These are phyloP conservation scores for Conchocele bisecta DNA, from an alignment of 2,888 invertebrate genomes.

Conservation along the genomic window DNA sequence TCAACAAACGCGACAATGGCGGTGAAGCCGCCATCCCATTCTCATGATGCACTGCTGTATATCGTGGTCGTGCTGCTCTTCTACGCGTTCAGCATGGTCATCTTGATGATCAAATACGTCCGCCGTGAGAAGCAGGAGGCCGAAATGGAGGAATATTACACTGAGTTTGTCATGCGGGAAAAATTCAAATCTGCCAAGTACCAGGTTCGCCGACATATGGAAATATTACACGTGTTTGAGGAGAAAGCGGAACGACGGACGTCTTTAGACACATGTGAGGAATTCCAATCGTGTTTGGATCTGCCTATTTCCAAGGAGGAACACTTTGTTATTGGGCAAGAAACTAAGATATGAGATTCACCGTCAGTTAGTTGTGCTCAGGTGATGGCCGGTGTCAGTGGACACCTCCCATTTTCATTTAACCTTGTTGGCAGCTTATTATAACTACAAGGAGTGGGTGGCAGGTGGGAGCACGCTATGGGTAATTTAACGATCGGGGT, in stretches of 20 bases:
- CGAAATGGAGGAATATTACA: constrained; percentile 61
- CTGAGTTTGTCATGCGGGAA: constrained; percentile 64
- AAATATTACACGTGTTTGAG: constrained; percentile 25
- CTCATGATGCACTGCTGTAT: constrained; percentile 66
- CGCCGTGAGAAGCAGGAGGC: constrained; percentile 66
- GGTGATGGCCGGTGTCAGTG: too few relatives aligned
- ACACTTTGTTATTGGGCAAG: not conserved
- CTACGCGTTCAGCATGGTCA: constrained; percentile 68
- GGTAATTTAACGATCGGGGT: too few relatives aligned
- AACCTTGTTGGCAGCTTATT: too few relatives aligned
- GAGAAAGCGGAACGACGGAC: constrained; percentile 1
- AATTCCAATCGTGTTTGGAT: constrained; percentile 25
- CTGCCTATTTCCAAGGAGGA: not conserved
- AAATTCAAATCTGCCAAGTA: constrained; percentile 58
- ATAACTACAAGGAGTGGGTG: too few relatives aligned
- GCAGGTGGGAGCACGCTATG: too few relatives aligned
- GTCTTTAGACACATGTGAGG: not conserved
- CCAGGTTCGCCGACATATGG: constrained; percentile 44
- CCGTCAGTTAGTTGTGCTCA: too few relatives aligned
- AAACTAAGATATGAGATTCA: constrained; percentile 4
- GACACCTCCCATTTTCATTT: too few relatives aligned
- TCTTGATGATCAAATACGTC: constrained; percentile 70
- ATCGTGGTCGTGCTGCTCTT: constrained; percentile 67
- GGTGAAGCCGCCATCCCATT: constrained; percentile 23
- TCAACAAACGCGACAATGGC: too few relatives aligned